Evolutionary conservation across 2,797 vertebrate species (phyloP), one percentile per base, ranked within the genome.

Genomic region (Orestias chungarensis): DNA sequence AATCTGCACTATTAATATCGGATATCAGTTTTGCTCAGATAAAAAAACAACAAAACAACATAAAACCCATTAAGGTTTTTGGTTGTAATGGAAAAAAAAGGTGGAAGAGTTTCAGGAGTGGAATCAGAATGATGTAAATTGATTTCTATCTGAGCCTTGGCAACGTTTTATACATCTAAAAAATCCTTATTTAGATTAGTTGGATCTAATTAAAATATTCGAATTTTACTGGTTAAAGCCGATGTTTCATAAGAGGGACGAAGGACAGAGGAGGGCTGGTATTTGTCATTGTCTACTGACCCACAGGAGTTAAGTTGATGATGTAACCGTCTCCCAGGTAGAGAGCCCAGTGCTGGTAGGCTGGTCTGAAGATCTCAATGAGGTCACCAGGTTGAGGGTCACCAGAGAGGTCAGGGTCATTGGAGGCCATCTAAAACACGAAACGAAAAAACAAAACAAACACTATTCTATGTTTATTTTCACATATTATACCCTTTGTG

Each of bases 301-400:
- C 97, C 79, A 95, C 82, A 14, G 97, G 95, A 1, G 96, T 95
- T 71, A 98, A 86, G 42, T 97, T 96, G 93, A 99, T 93, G 86
- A 99, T 94, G 77, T 97, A 97, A 66, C 97, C 97, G 0, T 98
- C 96, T 68, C 97, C 96, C 81, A 99, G 74, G 87, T 99, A 99
- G 31, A 99, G 93, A 23, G 96, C 96, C 97, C 97, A 98, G 89
- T 99, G 97, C 91, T 97, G 96, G 89, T 97, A 98, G 66, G 93
- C 93, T 17, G 94, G 93, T 80, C 96, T 93, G 84, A 96, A 96
- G 84, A 99, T 96, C 93, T 98, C 97, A 20, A 98, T 98, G 86
- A 98, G 95, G 93, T 99, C 97, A 82, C 97, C 97, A 1, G 96
- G 97, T 80, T 93, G 86, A 33, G 96, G 96, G 85, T 95, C 93